Percentiles rank a stretch among this genome's conserved stretches.
Conservation (phyloP, 2,797 vertebrate species). For the Characodon lateralis region DNA sequence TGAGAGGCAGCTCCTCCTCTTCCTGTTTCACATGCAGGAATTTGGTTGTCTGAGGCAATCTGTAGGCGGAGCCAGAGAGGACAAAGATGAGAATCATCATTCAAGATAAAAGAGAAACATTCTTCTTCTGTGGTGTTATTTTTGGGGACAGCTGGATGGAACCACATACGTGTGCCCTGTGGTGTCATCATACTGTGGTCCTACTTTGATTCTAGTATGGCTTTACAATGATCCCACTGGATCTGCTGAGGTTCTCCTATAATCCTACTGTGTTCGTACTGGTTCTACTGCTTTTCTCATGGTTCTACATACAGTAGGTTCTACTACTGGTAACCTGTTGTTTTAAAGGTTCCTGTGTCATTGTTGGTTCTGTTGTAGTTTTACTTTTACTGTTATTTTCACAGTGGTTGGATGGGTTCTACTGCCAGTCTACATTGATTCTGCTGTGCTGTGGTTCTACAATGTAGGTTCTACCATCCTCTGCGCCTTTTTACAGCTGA, state of each 20-base stretch:
- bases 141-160: not conserved
- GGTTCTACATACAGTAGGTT: not conserved
- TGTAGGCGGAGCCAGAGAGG: conserved; percentile 62
- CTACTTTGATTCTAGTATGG: not conserved
- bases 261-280: not conserved
- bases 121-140: not conserved
- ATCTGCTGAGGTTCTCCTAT: not conserved
- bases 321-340: not conserved
- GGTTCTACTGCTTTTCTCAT: too few relatives aligned
- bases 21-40: conserved; percentile 80
- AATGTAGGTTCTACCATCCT: not conserved
- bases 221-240: too few relatives aligned
- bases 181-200: not conserved
- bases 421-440: not conserved
- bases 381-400: not conserved
- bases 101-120: not conserved
- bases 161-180: not conserved
- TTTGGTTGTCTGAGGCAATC: conserved; percentile 73
- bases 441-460: not conserved
- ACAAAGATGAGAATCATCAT: not conserved
- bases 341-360: not conserved
- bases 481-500: not conserved
- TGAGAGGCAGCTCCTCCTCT: conserved; percentile 65
- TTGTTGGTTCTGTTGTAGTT: not conserved
- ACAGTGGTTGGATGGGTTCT: too few relatives aligned